A percentile compares a stretch with the other conserved stretches of the same genome.
Conservation (phyloP, 2,888 invertebrate genomes). For the Clostera curtula region DNA sequence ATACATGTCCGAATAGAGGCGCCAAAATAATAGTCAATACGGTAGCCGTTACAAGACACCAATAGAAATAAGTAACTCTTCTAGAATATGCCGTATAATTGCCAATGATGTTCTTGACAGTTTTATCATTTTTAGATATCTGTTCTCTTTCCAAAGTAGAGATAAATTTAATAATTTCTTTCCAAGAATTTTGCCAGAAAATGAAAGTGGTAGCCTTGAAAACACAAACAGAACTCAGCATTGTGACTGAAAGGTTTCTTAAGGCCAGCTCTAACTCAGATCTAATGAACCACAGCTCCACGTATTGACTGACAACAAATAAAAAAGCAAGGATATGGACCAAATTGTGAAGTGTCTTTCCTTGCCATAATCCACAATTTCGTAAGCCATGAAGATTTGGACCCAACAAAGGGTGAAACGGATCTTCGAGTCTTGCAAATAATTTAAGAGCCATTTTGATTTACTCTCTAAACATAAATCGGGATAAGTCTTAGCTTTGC, state of each 20-base stretch:
- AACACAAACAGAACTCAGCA: constrained; percentile 52
- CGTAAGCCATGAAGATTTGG: constrained; percentile 40
- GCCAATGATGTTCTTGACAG: constrained; percentile 26
- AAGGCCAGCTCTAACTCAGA: constrained; percentile 40
- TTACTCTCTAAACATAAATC: too few relatives aligned
- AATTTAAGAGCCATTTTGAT: constrained; percentile 16
- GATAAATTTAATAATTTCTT: constrained; percentile 35
- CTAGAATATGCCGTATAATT: constrained; percentile 48
- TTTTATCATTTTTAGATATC: constrained; percentile 25
- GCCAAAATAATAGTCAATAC: constrained; percentile 44
- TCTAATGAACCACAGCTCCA: constrained; percentile 49
- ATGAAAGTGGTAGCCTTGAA: constrained; percentile 48
- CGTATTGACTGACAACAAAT: constrained; percentile 47
- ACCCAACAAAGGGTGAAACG: constrained; percentile 34
- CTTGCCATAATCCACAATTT: constrained; percentile 45
- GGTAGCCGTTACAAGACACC: constrained; percentile 42
- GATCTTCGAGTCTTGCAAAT: constrained; percentile 25
- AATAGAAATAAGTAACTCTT: constrained; percentile 46
- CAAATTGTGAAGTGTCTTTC: constrained; percentile 23
- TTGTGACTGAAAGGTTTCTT: constrained; percentile 47
- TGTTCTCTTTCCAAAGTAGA: constrained; percentile 40
- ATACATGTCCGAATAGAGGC: constrained; percentile 38
- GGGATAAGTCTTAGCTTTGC: too few relatives aligned
- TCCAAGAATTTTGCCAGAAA: constrained; percentile 45
- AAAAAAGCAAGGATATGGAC: constrained; percentile 35